These are phyloP conservation scores for Thereva nobilitata DNA, from an alignment of 2,888 invertebrate genomes.

Conservation along the genomic window DNA sequence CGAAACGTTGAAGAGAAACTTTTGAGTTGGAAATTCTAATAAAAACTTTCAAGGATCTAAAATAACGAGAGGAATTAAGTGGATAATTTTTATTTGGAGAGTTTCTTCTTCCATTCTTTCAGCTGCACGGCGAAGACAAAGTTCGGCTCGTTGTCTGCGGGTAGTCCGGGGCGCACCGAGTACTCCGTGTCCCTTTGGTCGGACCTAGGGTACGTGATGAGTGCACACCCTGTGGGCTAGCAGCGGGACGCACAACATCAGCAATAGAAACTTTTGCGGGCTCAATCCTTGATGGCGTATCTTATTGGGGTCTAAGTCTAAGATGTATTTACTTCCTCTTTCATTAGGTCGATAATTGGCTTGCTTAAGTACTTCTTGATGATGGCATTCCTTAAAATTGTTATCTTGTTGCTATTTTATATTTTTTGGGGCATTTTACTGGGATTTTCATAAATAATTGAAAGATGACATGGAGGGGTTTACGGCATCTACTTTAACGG, in stretches of 20 bases:
- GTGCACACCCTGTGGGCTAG: conserved; percentile 9
- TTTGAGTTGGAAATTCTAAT: conserved; percentile 34
- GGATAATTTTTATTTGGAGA: conserved; percentile 46
- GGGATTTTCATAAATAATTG: too few relatives aligned
- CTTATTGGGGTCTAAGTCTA: conserved; percentile 25
- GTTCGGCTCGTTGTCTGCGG: conserved; percentile 18
- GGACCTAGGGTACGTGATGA: conserved; percentile 11
- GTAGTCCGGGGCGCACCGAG: conserved; percentile 13
- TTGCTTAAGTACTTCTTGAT: conserved; percentile 49
- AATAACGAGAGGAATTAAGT: conserved; percentile 46
- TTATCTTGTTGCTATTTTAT: neutral
- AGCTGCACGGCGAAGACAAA: conserved; percentile 20
- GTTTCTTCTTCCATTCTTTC: conserved; percentile 31
- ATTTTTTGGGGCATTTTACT: too few relatives aligned
- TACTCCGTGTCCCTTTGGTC: neutral
- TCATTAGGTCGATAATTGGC: conserved; percentile 50
- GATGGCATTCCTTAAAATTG: conserved; percentile 45
- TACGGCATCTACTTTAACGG: too few relatives aligned
- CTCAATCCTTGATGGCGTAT: conserved; percentile 41
- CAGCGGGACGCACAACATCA: conserved; percentile 1
- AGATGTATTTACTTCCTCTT: conserved; percentile 44
- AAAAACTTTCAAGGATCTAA: conserved; percentile 45
- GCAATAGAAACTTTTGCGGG: conserved; percentile 17
- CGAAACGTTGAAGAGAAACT: conserved; percentile 25
- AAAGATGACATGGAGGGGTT: too few relatives aligned